These are phyloP conservation scores for Nyctereutes procyonoides DNA, from an alignment of 2,113 vertebrate genomes.

Conservation along the genomic window DNA sequence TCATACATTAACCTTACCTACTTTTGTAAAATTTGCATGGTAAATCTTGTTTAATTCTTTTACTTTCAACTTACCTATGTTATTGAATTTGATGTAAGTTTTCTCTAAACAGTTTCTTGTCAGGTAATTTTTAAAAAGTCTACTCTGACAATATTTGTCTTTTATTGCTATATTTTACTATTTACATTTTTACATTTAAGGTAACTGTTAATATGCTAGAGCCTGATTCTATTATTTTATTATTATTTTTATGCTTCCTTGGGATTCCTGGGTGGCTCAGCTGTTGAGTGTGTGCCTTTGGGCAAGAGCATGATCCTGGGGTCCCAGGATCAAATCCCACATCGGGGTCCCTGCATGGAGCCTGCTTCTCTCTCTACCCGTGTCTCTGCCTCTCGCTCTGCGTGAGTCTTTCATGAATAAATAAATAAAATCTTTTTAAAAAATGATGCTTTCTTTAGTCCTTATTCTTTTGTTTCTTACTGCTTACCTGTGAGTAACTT, in stretches of 20 bases:
- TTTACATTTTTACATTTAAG: not conserved
- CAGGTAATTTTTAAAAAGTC: not conserved
- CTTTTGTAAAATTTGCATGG: not conserved
- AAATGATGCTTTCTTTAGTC: not conserved
- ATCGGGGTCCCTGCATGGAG: no score
- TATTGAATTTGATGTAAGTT: not conserved
- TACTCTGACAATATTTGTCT: not conserved
- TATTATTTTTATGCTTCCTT: not conserved
- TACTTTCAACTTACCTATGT: not conserved
- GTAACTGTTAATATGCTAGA: not conserved
- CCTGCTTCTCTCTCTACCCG: no score
- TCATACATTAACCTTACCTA: not conserved
- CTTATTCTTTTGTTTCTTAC: not conserved
- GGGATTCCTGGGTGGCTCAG: no score
- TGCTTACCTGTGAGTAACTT: not conserved
- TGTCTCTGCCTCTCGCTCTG: no score
- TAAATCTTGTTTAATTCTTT: not conserved
- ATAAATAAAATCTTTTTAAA: no score
- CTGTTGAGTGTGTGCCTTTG: no score
- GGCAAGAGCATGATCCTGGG: no score
- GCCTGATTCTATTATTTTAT: not conserved
- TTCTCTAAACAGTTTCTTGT: not conserved
- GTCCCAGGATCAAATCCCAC: no score
- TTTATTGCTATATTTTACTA: not conserved
- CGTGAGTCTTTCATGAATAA: no score